Conservation (phyloP, 2,888 invertebrate species). For the Craniophora ligustri region DNA sequence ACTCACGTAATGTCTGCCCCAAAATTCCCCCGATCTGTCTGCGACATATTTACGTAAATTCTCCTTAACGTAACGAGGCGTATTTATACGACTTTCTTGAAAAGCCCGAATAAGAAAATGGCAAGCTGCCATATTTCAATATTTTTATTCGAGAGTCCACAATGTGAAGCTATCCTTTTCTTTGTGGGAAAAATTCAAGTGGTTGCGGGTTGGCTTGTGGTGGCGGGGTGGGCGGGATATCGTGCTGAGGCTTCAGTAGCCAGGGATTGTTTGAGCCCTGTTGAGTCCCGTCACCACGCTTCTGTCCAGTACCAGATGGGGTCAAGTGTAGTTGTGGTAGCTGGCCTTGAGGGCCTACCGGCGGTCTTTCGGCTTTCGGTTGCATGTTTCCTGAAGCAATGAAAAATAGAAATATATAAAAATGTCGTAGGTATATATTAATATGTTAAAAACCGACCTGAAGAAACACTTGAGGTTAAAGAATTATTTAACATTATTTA, state of each 20-base stretch:
- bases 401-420: constrained; percentile 28
- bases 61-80: constrained; percentile 68
- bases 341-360: constrained; percentile 72
- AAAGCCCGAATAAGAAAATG: constrained; percentile 78
- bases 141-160: constrained; percentile 58
- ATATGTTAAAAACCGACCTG: neutral
- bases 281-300: constrained; percentile 66
- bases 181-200: constrained; percentile 77
- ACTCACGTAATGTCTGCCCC: constrained; percentile 57
- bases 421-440: neutral
- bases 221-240: constrained; percentile 82
- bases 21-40: constrained; percentile 61
- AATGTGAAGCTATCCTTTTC: constrained; percentile 74
- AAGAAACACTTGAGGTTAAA: neutral
- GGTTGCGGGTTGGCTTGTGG: constrained; percentile 76
- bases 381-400: constrained; percentile 76
- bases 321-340: constrained; percentile 79
- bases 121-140: constrained; percentile 80
- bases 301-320: constrained; percentile 72
- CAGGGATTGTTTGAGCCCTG: constrained; percentile 70
- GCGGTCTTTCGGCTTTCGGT: constrained; percentile 78
- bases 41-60: constrained; percentile 69
- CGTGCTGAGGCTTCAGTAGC: constrained; percentile 80
- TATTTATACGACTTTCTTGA: constrained; percentile 76
- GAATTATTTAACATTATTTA: neutral